Evolutionary conservation across 2,797 vertebrate species (phyloP), one percentile per base, ranked within the genome.

Genomic region (Sebastes nivosus): DNA sequence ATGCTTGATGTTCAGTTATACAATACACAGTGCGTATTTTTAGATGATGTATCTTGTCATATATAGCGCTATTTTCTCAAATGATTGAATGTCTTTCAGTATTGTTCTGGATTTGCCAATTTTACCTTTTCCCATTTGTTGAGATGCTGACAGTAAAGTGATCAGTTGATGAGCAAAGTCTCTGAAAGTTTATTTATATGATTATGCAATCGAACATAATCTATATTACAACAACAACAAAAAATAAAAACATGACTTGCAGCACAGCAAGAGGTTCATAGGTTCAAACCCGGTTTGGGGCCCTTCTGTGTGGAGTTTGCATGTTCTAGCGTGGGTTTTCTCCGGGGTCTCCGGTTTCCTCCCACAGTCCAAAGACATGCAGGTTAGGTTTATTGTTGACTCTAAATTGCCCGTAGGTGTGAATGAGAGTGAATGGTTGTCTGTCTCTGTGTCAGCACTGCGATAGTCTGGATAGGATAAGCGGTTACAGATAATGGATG

Each of bases 1-100:
- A 11, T n/a, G 18, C 4, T 72, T 24, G 6, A 27, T 50, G 22
- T 70, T 30, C 25, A 71, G 32, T 24, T 75, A 22, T 9, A 24
- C 1, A 54, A 22, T 38, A 32, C n/a, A 80, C 14, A 5, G 3
- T 16, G 27, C 20, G 29, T 32, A 57, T 79, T 83, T 76, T 72
- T 46, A 11, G 12, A 67, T 46, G 2, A 67, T 68, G n/a, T 54
- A 0, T 57, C 70, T 74, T 71, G 50, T 71, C n/a, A n/a, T 13
- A 42, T 67, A 50, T 34, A 66, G n/a, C 55, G 4, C 8, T 71
- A 24, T 67, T 85, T 46, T 46, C 75, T 72, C 16, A 8, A 64
- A 11, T 71, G 5, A 59, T 27, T 36, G 36, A 55, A 32, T 13
- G 2, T 55, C 22, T 66, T 57, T 59, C 18, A 27, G 30, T 12